Conservation (phyloP, 2,888 invertebrate species). For the Microctonus aethiopoides region DNA sequence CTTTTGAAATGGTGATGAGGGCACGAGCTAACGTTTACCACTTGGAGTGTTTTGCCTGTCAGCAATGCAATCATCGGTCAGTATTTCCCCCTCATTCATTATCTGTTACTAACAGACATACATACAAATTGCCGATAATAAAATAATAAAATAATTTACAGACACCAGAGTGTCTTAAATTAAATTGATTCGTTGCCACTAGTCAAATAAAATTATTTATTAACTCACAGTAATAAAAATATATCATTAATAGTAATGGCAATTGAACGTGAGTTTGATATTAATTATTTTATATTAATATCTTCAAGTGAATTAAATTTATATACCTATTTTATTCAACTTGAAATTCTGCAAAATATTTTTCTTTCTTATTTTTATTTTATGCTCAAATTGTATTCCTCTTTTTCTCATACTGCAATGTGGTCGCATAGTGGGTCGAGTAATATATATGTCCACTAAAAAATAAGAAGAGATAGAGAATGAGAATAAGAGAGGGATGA, state of each 20-base stretch:
- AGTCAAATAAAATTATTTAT: background rate
- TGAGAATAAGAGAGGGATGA: background rate
- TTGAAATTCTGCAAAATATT: too few relatives aligned
- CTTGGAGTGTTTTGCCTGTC: constrained; percentile 97
- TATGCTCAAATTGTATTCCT: background rate
- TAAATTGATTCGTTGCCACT: background rate
- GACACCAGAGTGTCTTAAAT: background rate
- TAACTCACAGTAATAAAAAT: background rate
- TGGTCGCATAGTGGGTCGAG: constrained; percentile 3
- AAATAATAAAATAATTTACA: background rate
- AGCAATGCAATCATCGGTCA: constrained; percentile 98
- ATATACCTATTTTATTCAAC: too few relatives aligned
- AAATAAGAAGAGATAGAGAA: constrained; percentile 33
- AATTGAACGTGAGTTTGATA: background rate
- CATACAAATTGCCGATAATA: background rate
- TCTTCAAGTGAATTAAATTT: too few relatives aligned
- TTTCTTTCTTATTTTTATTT: background rate
- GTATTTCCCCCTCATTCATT: constrained; percentile 47
- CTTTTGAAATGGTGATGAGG: constrained; percentile 99
- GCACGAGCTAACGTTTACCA: constrained; percentile 97
- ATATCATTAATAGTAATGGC: background rate
- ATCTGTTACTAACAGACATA: background rate
- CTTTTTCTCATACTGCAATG: background rate
- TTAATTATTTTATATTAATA: background rate
- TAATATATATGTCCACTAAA: constrained; percentile 16